A percentile compares a stretch with the other conserved stretches of the same genome.
Conservation (phyloP, 2,113 vertebrate species). For the mouse (Mus musculus) region GRCm39 chrX:140870501-140871000, state of each 20-base stretch:
- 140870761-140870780: background rate
- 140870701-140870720: constrained; percentile 6
- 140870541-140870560: background rate
- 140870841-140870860: background rate
- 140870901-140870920: background rate
- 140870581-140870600: constrained; percentile 14
- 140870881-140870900: background rate
- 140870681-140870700: constrained; percentile 54
- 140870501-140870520: background rate
- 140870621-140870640: background rate
- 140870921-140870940: background rate
- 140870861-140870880: background rate
- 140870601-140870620: background rate
- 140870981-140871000: background rate
- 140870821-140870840: background rate
- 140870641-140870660: background rate
- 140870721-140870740: background rate
- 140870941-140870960: background rate
- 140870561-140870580: constrained; percentile 14
- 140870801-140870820: background rate
- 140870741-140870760: constrained; percentile 30
- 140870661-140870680: constrained; percentile 19
- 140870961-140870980: background rate
- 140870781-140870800: constrained; percentile 24
- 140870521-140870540: constrained; percentile 11